phyloP scores from a whole-genome alignment of 1,140 invertebrate species.

The Pantala flavescens region DNA sequence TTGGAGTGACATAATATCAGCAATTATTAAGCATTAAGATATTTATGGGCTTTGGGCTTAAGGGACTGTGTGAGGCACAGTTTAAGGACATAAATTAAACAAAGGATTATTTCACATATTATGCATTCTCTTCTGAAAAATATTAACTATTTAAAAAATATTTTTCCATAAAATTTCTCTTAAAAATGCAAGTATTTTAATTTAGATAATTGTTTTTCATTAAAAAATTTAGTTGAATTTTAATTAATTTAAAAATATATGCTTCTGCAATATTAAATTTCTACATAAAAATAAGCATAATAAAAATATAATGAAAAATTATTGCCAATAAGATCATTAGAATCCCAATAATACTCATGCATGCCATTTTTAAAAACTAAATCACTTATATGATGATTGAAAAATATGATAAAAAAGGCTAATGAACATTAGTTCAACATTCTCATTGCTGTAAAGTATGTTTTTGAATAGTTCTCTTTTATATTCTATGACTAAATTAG shows the following conservation, averaged over 20 bases:
- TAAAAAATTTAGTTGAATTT: too few relatives aligned
- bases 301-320: not conserved
- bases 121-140: constrained; percentile 11
- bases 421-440: not conserved
- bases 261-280: not conserved
- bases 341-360: constrained; percentile 12
- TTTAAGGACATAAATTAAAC: not conserved
- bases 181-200: too few relatives aligned
- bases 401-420: not conserved
- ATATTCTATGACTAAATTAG: too few relatives aligned
- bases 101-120: constrained; percentile 14
- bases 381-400: not conserved
- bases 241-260: too few relatives aligned
- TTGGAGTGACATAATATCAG: constrained; percentile 8
- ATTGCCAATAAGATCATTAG: not conserved
- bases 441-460: too few relatives aligned
- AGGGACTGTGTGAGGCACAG: not conserved
- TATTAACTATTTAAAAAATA: constrained; percentile 13
- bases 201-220: too few relatives aligned
- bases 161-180: not conserved
- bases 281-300: not conserved
- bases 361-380: not conserved
- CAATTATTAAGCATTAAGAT: constrained; percentile 8
- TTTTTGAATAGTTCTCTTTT: too few relatives aligned
- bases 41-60: not conserved